phyloP scores from a whole-genome alignment of 1,140 invertebrate genomes.

The Bombus difficillimus region DNA sequence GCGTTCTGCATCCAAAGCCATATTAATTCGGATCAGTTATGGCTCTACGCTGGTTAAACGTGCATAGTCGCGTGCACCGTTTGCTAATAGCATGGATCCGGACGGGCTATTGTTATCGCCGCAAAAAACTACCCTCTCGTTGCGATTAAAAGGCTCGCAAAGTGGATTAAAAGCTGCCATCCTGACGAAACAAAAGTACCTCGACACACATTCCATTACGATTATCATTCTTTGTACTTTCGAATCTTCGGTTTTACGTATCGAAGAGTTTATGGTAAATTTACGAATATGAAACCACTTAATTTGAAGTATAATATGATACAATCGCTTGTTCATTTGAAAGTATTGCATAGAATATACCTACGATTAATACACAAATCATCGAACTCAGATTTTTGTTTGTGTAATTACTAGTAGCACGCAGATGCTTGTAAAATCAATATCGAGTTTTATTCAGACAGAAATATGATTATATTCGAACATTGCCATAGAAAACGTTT shows the following conservation, averaged over 20 bases:
- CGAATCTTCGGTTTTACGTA: background rate
- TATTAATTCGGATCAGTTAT: slow-evolving; percentile 69
- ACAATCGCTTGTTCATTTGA: too few relatives aligned
- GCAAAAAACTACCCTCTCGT: slow-evolving; percentile 22
- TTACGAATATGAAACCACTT: too few relatives aligned
- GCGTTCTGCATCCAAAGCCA: slow-evolving; percentile 70
- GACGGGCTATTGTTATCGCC: slow-evolving; percentile 27
- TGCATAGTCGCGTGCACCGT: background rate
- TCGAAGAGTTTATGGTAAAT: background rate
- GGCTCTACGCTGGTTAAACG: background rate
- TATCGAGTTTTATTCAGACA: too few relatives aligned
- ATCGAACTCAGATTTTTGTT: too few relatives aligned
- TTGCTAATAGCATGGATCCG: slow-evolving; percentile 24
- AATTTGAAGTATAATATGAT: too few relatives aligned
- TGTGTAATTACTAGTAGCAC: too few relatives aligned
- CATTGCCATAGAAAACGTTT: too few relatives aligned
- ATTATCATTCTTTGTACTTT: background rate
- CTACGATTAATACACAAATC: too few relatives aligned
- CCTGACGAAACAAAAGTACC: background rate
- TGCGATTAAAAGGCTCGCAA: slow-evolving; percentile 37
- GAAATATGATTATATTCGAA: too few relatives aligned
- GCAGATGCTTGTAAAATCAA: too few relatives aligned
- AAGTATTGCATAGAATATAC: too few relatives aligned
- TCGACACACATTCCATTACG: background rate
- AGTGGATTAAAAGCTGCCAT: slow-evolving; percentile 26